Conservation (phyloP, 2,888 invertebrate genomes). For the Oasisia sp. region DNA sequence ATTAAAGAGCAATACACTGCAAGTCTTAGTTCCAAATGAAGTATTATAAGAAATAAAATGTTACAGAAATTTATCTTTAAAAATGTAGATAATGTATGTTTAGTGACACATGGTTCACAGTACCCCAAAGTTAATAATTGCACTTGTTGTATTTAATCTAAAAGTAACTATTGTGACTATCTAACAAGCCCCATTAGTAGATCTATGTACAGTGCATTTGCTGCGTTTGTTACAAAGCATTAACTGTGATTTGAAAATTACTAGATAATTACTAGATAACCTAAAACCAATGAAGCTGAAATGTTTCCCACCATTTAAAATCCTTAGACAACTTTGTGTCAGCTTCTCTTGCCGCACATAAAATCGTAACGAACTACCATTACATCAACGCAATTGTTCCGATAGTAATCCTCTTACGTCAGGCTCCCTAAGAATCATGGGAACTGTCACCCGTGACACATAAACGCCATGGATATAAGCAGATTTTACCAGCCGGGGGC, state of each 20-base stretch:
- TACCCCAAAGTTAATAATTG: too few relatives aligned
- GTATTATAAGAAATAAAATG: background rate
- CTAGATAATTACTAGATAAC: background rate
- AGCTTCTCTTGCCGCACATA: background rate
- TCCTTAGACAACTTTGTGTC: background rate
- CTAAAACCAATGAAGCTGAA: background rate
- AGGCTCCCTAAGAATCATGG: background rate
- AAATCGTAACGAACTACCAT: background rate
- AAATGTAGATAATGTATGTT: background rate
- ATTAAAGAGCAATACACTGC: background rate
- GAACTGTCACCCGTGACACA: background rate
- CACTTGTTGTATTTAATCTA: too few relatives aligned
- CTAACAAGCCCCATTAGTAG: too few relatives aligned
- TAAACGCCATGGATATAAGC: background rate
- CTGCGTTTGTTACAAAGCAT: background rate
- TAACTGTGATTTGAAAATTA: background rate
- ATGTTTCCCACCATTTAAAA: background rate
- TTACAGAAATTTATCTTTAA: background rate
- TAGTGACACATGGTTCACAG: background rate
- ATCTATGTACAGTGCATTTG: too few relatives aligned
- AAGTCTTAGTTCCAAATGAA: background rate
- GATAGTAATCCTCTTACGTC: slow-evolving; percentile 1
- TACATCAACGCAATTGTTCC: background rate
- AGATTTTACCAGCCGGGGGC: background rate
- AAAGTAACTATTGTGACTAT: too few relatives aligned